Percentiles rank a stretch among this genome's conserved stretches.
Conservation (phyloP, 2,113 vertebrate genomes). For the Macquaria ambigua region DNA sequence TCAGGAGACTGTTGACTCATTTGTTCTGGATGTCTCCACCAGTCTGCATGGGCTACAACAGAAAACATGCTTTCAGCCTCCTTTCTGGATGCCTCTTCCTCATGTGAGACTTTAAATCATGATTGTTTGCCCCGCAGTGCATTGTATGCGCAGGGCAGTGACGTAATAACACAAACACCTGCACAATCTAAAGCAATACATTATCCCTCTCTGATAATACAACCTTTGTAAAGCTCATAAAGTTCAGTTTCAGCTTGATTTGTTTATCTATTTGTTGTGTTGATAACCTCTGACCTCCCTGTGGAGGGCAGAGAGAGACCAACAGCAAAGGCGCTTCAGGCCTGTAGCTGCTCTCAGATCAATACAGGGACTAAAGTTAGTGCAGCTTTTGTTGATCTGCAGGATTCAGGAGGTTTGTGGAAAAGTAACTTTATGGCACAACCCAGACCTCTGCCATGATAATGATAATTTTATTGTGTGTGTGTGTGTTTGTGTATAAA, state of each 20-base stretch:
- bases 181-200: background rate
- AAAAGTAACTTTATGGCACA: background rate
- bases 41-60: background rate
- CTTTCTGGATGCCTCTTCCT: background rate
- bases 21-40: conserved; percentile 34
- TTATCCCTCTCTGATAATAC: background rate
- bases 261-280: background rate
- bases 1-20: conserved; percentile 49
- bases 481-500: background rate
- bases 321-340: too few species aligned
- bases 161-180: background rate
- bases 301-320: too few species aligned
- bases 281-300: too few species aligned
- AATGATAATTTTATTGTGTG: background rate
- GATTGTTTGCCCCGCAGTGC: background rate
- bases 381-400: too few species aligned
- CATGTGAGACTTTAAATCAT: background rate
- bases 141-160: background rate
- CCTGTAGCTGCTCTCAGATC: background rate
- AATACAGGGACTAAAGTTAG: background rate
- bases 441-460: background rate
- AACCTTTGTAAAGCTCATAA: background rate
- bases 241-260: background rate
- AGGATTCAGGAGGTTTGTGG: background rate
- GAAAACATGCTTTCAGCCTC: background rate